A percentile compares a stretch with the other conserved stretches of the same genome.
These are phyloP conservation scores for Maniola hyperantus DNA, from an alignment of 2,888 invertebrate genomes.

Conservation along the genomic window DNA sequence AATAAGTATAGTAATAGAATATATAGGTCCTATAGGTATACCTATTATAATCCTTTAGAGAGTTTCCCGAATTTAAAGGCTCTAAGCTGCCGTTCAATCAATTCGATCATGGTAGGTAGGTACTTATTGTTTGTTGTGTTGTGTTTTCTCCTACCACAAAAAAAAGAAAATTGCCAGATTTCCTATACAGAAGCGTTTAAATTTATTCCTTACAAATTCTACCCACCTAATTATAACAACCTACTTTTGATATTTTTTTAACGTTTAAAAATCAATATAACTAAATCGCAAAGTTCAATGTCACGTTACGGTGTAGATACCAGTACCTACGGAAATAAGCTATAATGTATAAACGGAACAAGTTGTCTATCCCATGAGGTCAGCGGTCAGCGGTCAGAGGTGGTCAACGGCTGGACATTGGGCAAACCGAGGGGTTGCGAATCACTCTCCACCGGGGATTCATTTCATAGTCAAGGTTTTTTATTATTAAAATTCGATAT, in stretches of 20 bases:
- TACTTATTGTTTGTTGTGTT: too few relatives aligned
- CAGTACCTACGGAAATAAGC: neutral
- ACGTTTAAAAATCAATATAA: constrained; percentile 16
- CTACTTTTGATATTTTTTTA: neutral
- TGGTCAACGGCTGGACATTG: constrained; percentile 68
- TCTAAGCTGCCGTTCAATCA: too few relatives aligned
- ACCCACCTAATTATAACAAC: too few relatives aligned
- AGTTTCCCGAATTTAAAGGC: too few relatives aligned
- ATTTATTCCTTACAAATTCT: too few relatives aligned
- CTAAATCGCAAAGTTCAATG: constrained; percentile 57
- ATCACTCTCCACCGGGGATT: constrained; percentile 45
- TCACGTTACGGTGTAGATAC: constrained; percentile 35
- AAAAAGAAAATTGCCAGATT: too few relatives aligned
- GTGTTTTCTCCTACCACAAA: too few relatives aligned
- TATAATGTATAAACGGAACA: constrained; percentile 40
- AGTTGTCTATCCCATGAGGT: constrained; percentile 70
- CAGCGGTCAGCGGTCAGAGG: constrained; percentile 71
- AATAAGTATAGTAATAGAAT: too few relatives aligned
- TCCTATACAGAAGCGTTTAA: too few relatives aligned
- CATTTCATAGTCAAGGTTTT: constrained; percentile 55
- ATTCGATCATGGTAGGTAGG: too few relatives aligned
- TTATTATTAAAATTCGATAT: constrained; percentile 3
- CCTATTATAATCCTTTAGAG: too few relatives aligned
- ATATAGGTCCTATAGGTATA: too few relatives aligned
- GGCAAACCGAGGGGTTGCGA: constrained; percentile 64